Conservation (phyloP, 92 coral and sea anemone species). For the Bergia puertoricense region DNA sequence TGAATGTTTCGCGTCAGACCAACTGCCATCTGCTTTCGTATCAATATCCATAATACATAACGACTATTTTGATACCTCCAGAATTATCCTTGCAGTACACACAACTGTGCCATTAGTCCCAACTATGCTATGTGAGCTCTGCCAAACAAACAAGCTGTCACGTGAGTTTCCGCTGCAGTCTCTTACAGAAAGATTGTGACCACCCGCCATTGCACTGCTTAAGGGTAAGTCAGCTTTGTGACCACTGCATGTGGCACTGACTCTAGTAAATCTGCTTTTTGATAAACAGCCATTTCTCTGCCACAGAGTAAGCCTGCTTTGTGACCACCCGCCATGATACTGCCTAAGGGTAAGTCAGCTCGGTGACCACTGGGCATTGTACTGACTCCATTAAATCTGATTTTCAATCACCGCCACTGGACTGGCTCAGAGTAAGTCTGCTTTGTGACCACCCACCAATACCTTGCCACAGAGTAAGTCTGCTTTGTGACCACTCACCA, state of each 20-base stretch:
- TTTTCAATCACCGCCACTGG: slow-evolving; percentile 21
- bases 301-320: slow-evolving; percentile 68
- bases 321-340: slow-evolving; percentile 86
- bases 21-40: too few species aligned
- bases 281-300: slow-evolving; percentile 82
- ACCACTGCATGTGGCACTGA: slow-evolving; percentile 86
- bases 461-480: slow-evolving; percentile 78
- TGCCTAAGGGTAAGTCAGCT: slow-evolving; percentile 71
- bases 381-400: too few species aligned
- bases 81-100: not conserved
- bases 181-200: slow-evolving; percentile 75
- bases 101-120: not conserved
- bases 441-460: too few species aligned
- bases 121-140: slow-evolving; percentile 80
- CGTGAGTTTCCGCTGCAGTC: slow-evolving; percentile 84
- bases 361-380: too few species aligned
- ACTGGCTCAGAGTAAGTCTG: not conserved
- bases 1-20: too few species aligned
- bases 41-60: too few species aligned
- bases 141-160: slow-evolving; percentile 74
- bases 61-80: too few species aligned
- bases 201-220: slow-evolving; percentile 91
- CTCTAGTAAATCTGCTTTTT: slow-evolving; percentile 77
- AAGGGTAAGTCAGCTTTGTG: slow-evolving; percentile 73
- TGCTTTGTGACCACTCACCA: not conserved